Percentiles rank a stretch among this genome's conserved stretches.
Conservation (phyloP, 1,140 invertebrate species). For the Neodiprion lecontei region DNA sequence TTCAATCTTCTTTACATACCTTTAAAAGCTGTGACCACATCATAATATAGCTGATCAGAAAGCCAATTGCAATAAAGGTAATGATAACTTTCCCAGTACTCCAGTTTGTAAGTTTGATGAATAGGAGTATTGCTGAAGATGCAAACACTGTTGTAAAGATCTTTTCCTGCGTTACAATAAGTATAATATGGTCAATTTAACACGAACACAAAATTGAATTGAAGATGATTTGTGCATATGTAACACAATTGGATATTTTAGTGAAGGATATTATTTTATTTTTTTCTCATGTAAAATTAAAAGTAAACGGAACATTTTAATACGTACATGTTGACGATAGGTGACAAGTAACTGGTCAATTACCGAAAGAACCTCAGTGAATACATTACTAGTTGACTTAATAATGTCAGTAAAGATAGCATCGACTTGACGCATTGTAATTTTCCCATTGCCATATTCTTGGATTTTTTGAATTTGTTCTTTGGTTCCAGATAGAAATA, state of each 20-base stretch:
- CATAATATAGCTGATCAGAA: conserved; percentile 43
- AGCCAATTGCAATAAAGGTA: conserved; percentile 30
- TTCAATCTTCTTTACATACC: conserved; percentile 26
- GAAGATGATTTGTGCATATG: neutral
- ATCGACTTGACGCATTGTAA: conserved; percentile 44
- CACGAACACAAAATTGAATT: neutral
- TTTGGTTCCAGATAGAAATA: conserved; percentile 36
- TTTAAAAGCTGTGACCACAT: conserved; percentile 45
- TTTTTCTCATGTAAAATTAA: neutral
- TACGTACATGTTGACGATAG: conserved; percentile 22
- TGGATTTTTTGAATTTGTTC: conserved; percentile 37
- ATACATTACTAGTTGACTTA: conserved; percentile 18
- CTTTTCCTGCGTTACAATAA: conserved; percentile 37
- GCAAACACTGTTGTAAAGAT: conserved; percentile 23
- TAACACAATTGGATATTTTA: conserved; percentile 12
- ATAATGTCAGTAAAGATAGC: conserved; percentile 40
- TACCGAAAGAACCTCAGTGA: conserved; percentile 21
- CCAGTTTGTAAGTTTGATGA: conserved; percentile 26
- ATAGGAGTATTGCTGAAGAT: conserved; percentile 27
- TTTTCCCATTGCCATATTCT: conserved; percentile 36
- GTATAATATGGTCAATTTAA: conserved; percentile 14
- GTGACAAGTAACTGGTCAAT: conserved; percentile 18
- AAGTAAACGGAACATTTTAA: conserved; percentile 34
- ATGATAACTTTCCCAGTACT: conserved; percentile 33
- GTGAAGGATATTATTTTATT: neutral